These are phyloP conservation scores for Anniella stebbinsi DNA, from an alignment of 2,797 vertebrate species.

Conservation along the genomic window DNA sequence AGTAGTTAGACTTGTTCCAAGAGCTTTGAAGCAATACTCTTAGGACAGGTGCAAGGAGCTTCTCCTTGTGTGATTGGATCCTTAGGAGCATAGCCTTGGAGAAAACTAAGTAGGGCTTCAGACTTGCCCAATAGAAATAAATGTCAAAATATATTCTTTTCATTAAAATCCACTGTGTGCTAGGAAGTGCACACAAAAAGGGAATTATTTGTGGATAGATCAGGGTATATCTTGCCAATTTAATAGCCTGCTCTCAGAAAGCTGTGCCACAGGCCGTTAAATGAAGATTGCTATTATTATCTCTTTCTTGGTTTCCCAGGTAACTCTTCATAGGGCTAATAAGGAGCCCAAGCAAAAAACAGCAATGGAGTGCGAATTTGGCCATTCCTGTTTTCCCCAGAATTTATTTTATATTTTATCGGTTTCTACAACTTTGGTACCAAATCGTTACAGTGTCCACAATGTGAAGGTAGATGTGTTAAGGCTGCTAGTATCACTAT, in stretches of 20 bases:
- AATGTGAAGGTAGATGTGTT: background rate
- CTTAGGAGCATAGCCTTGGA: background rate
- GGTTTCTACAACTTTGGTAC: background rate
- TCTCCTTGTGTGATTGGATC: too few species aligned
- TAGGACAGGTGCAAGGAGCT: too few species aligned
- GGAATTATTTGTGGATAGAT: background rate
- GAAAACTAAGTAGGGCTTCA: background rate
- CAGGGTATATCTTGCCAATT: constrained; percentile 20
- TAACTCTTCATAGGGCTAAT: constrained; percentile 11
- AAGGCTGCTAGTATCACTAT: background rate
- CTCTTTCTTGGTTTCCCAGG: constrained; percentile 15
- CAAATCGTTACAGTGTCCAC: background rate
- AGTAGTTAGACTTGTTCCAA: too few species aligned
- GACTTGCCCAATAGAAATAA: constrained; percentile 9
- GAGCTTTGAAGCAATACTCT: too few species aligned
- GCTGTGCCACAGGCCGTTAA: constrained; percentile 1
- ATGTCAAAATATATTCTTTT: background rate
- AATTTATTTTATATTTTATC: background rate
- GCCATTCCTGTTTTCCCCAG: background rate
- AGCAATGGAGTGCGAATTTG: background rate
- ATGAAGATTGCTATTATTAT: constrained; percentile 17
- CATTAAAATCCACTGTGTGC: background rate
- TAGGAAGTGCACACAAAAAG: constrained; percentile 11
- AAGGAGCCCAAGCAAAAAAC: background rate
- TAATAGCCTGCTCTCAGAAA: constrained; percentile 1